Conservation (phyloP, 2,113 vertebrate genomes). For the Corythoichthys haematopterus region DNA sequence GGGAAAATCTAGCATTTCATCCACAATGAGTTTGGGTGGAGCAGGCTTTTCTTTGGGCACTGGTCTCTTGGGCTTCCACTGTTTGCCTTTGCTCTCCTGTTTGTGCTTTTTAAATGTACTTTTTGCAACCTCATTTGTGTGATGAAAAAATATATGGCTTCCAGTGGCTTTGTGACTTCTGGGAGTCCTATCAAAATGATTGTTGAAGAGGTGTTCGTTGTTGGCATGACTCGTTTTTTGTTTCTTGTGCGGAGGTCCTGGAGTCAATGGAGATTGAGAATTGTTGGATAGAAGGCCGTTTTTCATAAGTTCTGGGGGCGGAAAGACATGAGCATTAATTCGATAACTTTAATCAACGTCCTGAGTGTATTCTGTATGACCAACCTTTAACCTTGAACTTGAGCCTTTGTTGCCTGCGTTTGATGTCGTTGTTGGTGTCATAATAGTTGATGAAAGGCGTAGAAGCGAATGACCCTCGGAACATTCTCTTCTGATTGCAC, state of each 20-base stretch:
- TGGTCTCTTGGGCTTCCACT: constrained; percentile 63
- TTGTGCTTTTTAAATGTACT: constrained; percentile 22
- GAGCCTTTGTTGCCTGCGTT: constrained; percentile 25
- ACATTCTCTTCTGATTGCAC: constrained; percentile 66
- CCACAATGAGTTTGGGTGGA: not conserved
- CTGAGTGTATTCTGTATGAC: constrained; percentile 3
- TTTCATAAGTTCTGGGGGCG: constrained; percentile 50
- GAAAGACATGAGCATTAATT: constrained; percentile 21
- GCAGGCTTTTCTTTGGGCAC: constrained; percentile 32
- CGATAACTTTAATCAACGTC: not conserved
- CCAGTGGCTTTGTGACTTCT: constrained; percentile 19
- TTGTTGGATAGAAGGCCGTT: constrained; percentile 23
- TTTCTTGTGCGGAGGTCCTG: constrained; percentile 60
- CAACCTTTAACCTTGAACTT: constrained; percentile 51
- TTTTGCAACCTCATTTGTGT: not conserved
- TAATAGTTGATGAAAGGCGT: constrained; percentile 59
- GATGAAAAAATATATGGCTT: constrained; percentile 45
- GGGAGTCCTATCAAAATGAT: constrained; percentile 12
- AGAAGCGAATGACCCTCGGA: constrained; percentile 53
- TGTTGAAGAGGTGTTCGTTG: constrained; percentile 5
- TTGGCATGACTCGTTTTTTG: constrained; percentile 39
- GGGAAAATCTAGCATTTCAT: constrained; percentile 56
- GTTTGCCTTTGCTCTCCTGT: constrained; percentile 32
- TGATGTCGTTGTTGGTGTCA: constrained; percentile 54
- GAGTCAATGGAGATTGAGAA: constrained; percentile 8